A percentile compares a stretch with the other conserved stretches of the same genome.
phyloP scores from a whole-genome alignment of 2,888 invertebrate genomes.

The Caenorhabditis doughertyi region DNA sequence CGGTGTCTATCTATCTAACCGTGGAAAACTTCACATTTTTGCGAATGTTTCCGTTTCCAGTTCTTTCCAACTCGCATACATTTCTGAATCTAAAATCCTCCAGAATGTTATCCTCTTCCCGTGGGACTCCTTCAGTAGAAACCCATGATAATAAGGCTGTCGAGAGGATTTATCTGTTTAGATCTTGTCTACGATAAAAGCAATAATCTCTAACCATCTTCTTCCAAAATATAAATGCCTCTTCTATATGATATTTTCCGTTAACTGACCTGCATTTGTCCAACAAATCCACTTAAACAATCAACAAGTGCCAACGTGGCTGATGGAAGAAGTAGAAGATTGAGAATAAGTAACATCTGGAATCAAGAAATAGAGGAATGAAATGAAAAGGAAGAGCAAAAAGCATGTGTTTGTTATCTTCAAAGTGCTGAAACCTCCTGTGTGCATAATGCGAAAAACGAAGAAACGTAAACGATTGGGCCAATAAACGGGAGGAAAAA shows the following conservation, averaged over 20 bases:
- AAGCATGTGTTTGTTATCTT: constrained; percentile 58
- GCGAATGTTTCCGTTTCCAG: too few relatives aligned
- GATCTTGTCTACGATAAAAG: neutral
- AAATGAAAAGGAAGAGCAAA: neutral
- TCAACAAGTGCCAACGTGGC: constrained; percentile 63
- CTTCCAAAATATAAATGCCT: too few relatives aligned
- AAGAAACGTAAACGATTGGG: constrained; percentile 36
- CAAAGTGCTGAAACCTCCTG: constrained; percentile 40
- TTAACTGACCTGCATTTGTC: constrained; percentile 69
- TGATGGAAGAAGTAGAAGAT: constrained; percentile 37
- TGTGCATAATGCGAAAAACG: constrained; percentile 17
- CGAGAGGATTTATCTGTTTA: neutral
- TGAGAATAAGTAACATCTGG: constrained; percentile 35
- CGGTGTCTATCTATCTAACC: too few relatives aligned
- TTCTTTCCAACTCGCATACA: too few relatives aligned
- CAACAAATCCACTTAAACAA: constrained; percentile 72
- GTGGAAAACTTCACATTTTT: too few relatives aligned
- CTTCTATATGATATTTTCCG: neutral
- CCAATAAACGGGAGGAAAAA: constrained; percentile 42
- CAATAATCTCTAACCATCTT: neutral
- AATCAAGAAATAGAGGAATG: constrained; percentile 13
- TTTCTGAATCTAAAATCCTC: too few relatives aligned
- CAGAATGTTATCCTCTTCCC: too few relatives aligned
- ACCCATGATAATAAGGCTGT: neutral
- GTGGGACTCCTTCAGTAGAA: neutral